A percentile compares a stretch with the other conserved stretches of the same genome.
These are phyloP conservation scores for Sipha maydis DNA, from an alignment of 2,888 invertebrate genomes.

Conservation along the genomic window DNA sequence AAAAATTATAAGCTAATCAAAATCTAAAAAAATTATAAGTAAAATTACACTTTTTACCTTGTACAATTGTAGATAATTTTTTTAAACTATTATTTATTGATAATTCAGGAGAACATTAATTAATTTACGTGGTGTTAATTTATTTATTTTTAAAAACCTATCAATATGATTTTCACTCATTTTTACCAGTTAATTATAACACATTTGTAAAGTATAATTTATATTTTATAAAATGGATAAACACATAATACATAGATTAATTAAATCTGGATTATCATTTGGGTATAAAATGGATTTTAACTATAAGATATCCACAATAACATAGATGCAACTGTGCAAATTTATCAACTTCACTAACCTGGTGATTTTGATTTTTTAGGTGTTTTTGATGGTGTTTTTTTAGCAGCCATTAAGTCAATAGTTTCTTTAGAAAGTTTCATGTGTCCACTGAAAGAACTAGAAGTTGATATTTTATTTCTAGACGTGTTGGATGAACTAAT, in stretches of 20 bases:
- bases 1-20: too few relatives aligned
- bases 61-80: too few relatives aligned
- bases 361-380: constrained; percentile 77
- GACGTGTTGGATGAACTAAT: constrained; percentile 71
- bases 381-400: constrained; percentile 72
- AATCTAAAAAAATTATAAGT: too few relatives aligned
- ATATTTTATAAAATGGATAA: neutral
- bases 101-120: neutral
- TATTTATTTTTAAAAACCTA: constrained; percentile 43
- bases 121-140: constrained; percentile 13
- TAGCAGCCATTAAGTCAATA: constrained; percentile 67
- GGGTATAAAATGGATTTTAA: neutral
- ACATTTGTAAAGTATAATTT: neutral
- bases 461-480: constrained; percentile 72
- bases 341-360: constrained; percentile 68
- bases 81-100: neutral
- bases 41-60: too few relatives aligned
- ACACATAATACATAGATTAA: too few relatives aligned
- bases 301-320: neutral
- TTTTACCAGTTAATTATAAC: neutral
- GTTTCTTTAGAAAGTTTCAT: constrained; percentile 65
- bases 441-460: constrained; percentile 64
- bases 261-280: neutral
- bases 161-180: constrained; percentile 30
- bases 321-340: constrained; percentile 25